Base-by-base conservation (phyloP, 64 coral and sea anemone genomes). In the Stichodactyla mertensii region DNA sequence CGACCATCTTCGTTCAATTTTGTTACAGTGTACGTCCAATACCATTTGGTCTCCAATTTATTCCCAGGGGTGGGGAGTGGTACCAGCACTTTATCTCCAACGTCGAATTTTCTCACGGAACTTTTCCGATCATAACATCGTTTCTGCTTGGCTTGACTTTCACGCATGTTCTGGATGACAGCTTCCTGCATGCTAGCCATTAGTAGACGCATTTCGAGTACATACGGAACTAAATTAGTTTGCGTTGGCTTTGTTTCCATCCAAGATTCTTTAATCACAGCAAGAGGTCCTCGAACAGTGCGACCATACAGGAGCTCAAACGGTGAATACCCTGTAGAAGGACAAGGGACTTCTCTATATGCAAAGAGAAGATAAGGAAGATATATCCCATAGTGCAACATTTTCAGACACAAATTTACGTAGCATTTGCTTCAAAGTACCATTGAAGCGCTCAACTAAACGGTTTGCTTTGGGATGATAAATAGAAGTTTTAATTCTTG, bases 261-360 rank as follows among this genome's bases (percentile, higher is more conserved):
- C 92, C 92, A 94, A 12, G 61, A 22, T 53, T 94, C 78, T 51
- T 90, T 94, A 16, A 90, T n/a, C 59, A 87, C 45, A 6, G 59
- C 54, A 5, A 94, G 85, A 15, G 88, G 86, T n/a, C 85, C 92
- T 19, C 84, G 54, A 9, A 90, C 78, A 4, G 62, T 71, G 19
- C 88, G 61, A 10, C 85, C 92, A 90, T 90, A 94, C 7, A 94
- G 64, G 15, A 94, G 57, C 55, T 83, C 85, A 84, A 87, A 86
- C 4, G 85, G 92, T 28, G 92, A 94, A 20, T 53, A 83, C 13
- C 88, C 92, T 7, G 92, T 94, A 11, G 92, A 90, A 10, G 64
- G 23, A 24, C 55, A 77, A 18, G 92, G 85, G 9, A 94, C 88
- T 71, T 93, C 92, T 13, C 80, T 19, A 78, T 94, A 90, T 1